Evolutionary conservation across 2,888 invertebrate genomes (phyloP).

Genomic region (Aphodius sticticus): DNA sequence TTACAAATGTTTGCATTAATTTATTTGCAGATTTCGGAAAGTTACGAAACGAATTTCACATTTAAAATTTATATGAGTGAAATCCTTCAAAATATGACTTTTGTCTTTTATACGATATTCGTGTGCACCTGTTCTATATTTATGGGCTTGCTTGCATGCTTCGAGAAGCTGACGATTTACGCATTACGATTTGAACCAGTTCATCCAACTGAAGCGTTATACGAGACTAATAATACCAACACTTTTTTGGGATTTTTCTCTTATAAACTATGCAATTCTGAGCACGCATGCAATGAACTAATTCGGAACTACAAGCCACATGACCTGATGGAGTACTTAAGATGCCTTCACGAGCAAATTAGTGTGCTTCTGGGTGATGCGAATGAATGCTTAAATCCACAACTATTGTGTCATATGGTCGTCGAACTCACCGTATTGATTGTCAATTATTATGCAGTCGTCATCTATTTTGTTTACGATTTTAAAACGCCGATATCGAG

Average conservation of each 20-base stretch:
- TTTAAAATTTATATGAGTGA: conserved; percentile 48
- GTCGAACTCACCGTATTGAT: conserved; percentile 55
- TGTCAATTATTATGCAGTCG: conserved; percentile 56
- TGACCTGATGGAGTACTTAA: conserved; percentile 54
- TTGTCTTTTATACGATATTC: conserved; percentile 51
- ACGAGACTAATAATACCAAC: conserved; percentile 50
- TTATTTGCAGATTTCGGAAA: conserved; percentile 48
- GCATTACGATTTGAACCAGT: conserved; percentile 51
- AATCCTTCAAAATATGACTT: conserved; percentile 50
- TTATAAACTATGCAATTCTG: conserved; percentile 51
- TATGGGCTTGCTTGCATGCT: conserved; percentile 53
- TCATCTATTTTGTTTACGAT: conserved; percentile 54
- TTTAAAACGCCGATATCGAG: conserved; percentile 50
- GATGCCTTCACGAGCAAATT: conserved; percentile 55
- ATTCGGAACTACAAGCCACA: conserved; percentile 45
- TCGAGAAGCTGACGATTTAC: conserved; percentile 54
- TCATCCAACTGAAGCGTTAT: conserved; percentile 51
- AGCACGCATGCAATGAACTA: conserved; percentile 46
- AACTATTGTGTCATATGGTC: conserved; percentile 52
- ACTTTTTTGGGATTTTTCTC: conserved; percentile 52
- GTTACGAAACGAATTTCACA: conserved; percentile 45
- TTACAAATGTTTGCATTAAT: conserved; percentile 46
- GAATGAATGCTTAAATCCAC: conserved; percentile 54
- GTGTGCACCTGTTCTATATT: conserved; percentile 46
- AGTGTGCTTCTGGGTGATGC: conserved; percentile 51